Evolutionary conservation across 1,140 invertebrate species (phyloP).

Genomic region (Catajapyx aquilonaris): DNA sequence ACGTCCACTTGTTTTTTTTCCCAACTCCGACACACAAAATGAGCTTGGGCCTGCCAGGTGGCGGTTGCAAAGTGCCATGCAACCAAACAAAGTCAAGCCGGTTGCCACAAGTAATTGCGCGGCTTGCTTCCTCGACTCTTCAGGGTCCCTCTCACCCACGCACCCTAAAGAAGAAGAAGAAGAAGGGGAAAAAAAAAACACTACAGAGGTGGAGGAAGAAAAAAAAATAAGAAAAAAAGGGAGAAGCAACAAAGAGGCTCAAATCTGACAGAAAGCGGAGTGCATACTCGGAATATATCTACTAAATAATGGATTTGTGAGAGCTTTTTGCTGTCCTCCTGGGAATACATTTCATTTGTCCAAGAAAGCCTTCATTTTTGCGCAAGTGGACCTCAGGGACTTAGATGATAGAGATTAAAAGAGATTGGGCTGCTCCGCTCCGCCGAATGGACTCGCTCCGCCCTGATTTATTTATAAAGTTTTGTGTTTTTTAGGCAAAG

Average conservation of each 20-base stretch:
- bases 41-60: too few relatives aligned
- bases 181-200: too few relatives aligned
- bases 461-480: slow-evolving; percentile 8
- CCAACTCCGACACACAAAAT: too few relatives aligned
- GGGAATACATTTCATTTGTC: slow-evolving; percentile 9
- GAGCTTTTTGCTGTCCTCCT: slow-evolving; percentile 4
- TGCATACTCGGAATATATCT: slow-evolving; percentile 1
- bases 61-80: too few relatives aligned
- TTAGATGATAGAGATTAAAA: slow-evolving; percentile 7
- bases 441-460: slow-evolving; percentile 4
- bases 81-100: too few relatives aligned
- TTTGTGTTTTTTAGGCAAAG: slow-evolving; percentile 2
- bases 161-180: too few relatives aligned
- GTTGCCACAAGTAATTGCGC: too few relatives aligned
- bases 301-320: slow-evolving; percentile 8
- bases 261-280: background rate
- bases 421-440: slow-evolving; percentile 7
- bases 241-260: background rate
- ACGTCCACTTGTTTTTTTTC: too few relatives aligned
- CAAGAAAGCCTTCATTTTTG: slow-evolving; percentile 9
- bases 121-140: too few relatives aligned
- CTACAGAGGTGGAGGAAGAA: too few relatives aligned
- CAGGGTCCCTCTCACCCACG: too few relatives aligned
- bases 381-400: slow-evolving; percentile 6
- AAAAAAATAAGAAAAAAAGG: too few relatives aligned